These are phyloP conservation scores for Cephus sareptanus DNA, from an alignment of 2,888 invertebrate species.

Conservation along the genomic window DNA sequence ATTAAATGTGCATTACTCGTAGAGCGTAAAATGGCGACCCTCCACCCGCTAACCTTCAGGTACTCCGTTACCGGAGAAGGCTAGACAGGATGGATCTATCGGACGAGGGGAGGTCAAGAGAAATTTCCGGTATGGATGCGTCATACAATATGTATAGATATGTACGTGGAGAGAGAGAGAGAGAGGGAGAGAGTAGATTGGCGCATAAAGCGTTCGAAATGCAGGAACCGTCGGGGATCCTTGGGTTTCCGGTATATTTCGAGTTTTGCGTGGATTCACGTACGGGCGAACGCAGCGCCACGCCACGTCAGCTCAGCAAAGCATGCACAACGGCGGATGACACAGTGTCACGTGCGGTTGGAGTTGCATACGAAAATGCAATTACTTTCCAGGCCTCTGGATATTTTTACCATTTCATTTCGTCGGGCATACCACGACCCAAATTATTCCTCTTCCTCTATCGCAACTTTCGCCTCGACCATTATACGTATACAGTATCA, in stretches of 20 bases:
- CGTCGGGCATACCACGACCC: background rate
- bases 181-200: background rate
- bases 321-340: conserved; percentile 3
- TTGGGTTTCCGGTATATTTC: background rate
- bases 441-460: background rate
- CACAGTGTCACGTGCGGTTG: conserved; percentile 5
- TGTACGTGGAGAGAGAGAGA: background rate
- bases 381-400: conserved; percentile 3
- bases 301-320: background rate
- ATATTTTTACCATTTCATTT: conserved; percentile 6
- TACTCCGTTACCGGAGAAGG: background rate
- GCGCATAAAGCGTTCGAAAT: background rate
- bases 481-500: background rate
- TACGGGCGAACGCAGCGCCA: background rate
- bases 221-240: background rate
- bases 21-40: background rate
- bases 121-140: background rate
- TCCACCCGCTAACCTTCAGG: background rate
- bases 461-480: background rate
- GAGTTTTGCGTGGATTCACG: background rate
- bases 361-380: background rate
- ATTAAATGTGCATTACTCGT: background rate
- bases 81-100: background rate
- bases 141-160: background rate
- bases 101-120: background rate